phyloP scores from a whole-genome alignment of 2,113 vertebrate species.

The Pygoscelis adeliae region DNA sequence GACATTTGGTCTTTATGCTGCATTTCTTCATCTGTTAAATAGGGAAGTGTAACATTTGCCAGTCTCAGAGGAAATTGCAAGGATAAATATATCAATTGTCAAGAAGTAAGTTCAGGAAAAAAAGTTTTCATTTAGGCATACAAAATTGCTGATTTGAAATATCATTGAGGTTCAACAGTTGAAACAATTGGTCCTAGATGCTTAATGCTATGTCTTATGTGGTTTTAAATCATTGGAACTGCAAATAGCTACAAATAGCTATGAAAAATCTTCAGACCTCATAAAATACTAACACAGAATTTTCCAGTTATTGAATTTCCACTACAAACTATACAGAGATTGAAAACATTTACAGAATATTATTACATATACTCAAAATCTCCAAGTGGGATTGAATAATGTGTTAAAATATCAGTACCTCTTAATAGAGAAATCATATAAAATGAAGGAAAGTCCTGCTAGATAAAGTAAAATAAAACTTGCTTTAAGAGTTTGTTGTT shows the following conservation, averaged over 20 bases:
- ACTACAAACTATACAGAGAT: neutral
- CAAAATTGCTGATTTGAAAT: neutral
- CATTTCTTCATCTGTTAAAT: neutral
- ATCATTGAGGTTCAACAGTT: neutral
- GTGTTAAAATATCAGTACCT: neutral
- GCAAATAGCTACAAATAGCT: neutral
- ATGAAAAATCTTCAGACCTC: neutral
- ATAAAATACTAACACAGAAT: neutral
- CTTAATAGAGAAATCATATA: neutral
- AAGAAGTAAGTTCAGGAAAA: neutral
- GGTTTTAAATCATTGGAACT: neutral
- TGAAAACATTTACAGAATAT: neutral
- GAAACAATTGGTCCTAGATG: neutral
- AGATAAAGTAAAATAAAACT: neutral
- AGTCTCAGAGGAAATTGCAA: neutral
- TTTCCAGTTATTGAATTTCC: neutral
- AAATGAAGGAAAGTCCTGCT: neutral
- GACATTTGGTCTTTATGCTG: neutral
- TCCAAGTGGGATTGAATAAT: neutral
- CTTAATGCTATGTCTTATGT: neutral
- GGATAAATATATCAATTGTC: neutral
- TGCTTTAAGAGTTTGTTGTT: neutral
- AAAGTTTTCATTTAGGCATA: neutral
- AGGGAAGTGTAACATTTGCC: neutral
- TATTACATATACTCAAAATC: neutral